Base-by-base conservation (phyloP, 2,888 invertebrate species). In the Gerris lacustris region DNA sequence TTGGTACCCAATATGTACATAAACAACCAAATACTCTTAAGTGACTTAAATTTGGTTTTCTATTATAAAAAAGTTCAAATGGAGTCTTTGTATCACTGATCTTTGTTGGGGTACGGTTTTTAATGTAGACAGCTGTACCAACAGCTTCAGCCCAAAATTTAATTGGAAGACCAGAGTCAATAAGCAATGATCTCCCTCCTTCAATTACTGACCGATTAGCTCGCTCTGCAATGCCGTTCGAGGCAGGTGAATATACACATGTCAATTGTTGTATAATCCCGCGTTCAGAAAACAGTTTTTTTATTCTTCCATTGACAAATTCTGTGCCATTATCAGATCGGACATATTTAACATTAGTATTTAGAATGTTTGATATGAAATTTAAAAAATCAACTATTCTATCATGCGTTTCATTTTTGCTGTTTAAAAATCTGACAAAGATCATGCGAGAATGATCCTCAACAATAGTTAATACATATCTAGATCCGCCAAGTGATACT, bases 251-350 rank as follows among this genome's bases (percentile, higher is more conserved):
- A 55, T 55, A 55, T 9, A 15, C 15, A 15, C 55, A 55, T 11
- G 55, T 55, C 9, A 55, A 15, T 15, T 55, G 55, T 11, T 55
- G 55, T 55, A 15, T 55, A 11, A 55, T 55, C 15, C 55, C 55
- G 15, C 9, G 55, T 11, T 55, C 55, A 55, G 55, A 55, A 15
- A 55, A 55, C 15, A 55, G 15, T 15, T 55, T 55, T 55, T 55
- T 55, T 55, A 55, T 55, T 55, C 55, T 55, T 15, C 11, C 9
- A 55, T 55, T 55, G 55, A 55, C 55, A 9, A 55, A 11, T 55
- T 55, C 55, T 55, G 55, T 55, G 9, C 55, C 55, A 15, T 55
- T 55, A 55, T 55, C 55, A 55, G 55, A 55, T 55, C 55, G 55
- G 11, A 55, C 55, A 11, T 11, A 9, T 55, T 55, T 55, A 55